phyloP scores from a whole-genome alignment of 2,888 invertebrate species.

The Eumacrocentrus americanus region DNA sequence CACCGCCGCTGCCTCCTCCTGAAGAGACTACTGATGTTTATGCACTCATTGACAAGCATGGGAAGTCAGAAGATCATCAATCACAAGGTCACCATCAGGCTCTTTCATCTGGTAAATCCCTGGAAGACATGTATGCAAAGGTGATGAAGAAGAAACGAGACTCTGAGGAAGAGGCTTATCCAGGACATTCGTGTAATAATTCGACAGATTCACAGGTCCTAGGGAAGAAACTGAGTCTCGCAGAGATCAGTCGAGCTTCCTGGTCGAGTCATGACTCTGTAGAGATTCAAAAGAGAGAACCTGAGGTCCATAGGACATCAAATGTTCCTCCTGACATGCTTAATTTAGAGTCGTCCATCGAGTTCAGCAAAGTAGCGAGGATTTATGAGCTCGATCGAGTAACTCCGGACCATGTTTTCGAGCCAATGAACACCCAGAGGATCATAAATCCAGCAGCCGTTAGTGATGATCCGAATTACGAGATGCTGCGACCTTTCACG shows the following conservation, averaged over 20 bases:
- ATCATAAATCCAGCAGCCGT: slow-evolving; percentile 32
- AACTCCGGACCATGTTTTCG: slow-evolving; percentile 70
- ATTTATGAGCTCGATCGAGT: slow-evolving; percentile 61
- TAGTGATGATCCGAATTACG: slow-evolving; percentile 76
- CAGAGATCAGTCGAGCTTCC: slow-evolving; percentile 52
- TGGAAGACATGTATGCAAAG: slow-evolving; percentile 92
- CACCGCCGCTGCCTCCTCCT: slow-evolving; percentile 75
- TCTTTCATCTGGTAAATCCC: slow-evolving; percentile 63
- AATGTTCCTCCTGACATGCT: slow-evolving; percentile 28
- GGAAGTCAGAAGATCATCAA: slow-evolving; percentile 49
- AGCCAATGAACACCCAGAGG: slow-evolving; percentile 51
- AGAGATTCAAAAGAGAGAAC: slow-evolving; percentile 51
- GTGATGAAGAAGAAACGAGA: slow-evolving; percentile 72
- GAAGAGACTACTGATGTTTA: slow-evolving; percentile 63
- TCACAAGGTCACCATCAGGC: slow-evolving; percentile 41
- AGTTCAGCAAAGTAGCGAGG: slow-evolving; percentile 47
- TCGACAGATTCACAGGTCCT: slow-evolving; percentile 24
- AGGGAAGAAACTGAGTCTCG: slow-evolving; percentile 49
- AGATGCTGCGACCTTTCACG: slow-evolving; percentile 69
- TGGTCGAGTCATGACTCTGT: slow-evolving; percentile 57
- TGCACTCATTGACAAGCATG: slow-evolving; percentile 56
- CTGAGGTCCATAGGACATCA: slow-evolving; percentile 30
- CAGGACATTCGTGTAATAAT: slow-evolving; percentile 12
- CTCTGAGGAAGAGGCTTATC: slow-evolving; percentile 57
- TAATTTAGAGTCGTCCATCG: slow-evolving; percentile 41